Evolutionary conservation across 2,888 invertebrate species (phyloP).

Genomic region (Lasioglossum lativentre): DNA sequence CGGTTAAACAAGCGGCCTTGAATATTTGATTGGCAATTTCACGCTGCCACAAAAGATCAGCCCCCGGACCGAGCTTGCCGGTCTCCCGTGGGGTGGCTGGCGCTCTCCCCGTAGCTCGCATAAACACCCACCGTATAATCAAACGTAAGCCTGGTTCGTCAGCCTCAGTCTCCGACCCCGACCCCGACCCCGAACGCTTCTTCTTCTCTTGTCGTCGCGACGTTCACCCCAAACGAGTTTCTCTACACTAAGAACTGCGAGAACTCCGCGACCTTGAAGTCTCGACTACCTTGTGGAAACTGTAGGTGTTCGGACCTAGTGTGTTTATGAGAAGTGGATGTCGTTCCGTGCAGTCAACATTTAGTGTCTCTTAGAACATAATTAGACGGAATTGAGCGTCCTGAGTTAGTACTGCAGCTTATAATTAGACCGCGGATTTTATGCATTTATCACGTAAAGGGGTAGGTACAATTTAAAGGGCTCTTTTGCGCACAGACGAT

Average conservation of each 20-base stretch:
- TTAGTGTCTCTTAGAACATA: too few relatives aligned
- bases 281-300: neutral
- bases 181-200: neutral
- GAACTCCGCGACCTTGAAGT: neutral
- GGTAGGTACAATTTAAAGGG: too few relatives aligned
- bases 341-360: neutral
- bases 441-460: too few relatives aligned
- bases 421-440: too few relatives aligned
- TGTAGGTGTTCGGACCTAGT: neutral
- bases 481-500: too few relatives aligned
- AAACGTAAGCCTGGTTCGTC: constrained; percentile 43
- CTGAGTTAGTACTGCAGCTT: too few relatives aligned
- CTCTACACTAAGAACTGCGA: neutral
- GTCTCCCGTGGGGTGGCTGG: neutral
- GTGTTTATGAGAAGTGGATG: neutral
- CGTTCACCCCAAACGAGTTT: neutral
- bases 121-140: constrained; percentile 67
- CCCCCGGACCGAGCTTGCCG: constrained; percentile 45
- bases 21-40: constrained; percentile 81
- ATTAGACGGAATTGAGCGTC: too few relatives aligned
- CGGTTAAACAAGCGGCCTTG: constrained; percentile 73
- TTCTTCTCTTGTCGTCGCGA: neutral
- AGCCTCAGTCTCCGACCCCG: neutral
- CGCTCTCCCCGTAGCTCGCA: constrained; percentile 43
- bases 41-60: constrained; percentile 71